Evolutionary conservation across 2,888 invertebrate genomes (phyloP), one percentile per base, ranked within the genome.

Genomic region (Platycnemis pennipes): DNA sequence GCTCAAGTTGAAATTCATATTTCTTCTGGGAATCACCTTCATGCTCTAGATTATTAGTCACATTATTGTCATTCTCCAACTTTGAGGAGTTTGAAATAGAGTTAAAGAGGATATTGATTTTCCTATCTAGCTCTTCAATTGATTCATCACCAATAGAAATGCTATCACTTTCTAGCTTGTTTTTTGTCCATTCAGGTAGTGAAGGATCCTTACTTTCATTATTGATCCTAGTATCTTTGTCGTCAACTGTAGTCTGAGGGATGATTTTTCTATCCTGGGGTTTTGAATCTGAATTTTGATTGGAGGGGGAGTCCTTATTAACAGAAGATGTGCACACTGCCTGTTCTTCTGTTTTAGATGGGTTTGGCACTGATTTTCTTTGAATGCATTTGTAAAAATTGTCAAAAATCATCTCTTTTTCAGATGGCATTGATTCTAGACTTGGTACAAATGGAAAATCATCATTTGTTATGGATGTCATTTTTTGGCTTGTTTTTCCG

Each of bases 391-490:
- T 77, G 77, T 3, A 11, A 77, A 13, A 11, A 31, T 31, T n/a
- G 2, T 77, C 31, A 77, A 37, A 77, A 45, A 45, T 45, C 1
- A 13, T n/a, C 22, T 87, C 87, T 46, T 46, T 87, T 45, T 3
- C n/a, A n/a, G 87, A 46, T 26, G 87, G 87, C 26, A 87, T 46
- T 45, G 87, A 87, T 45, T 45, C 8, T 19, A 31, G n/a, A 45
- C 46, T 87, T 45, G 46, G 87, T 26, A n/a, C 45, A 45, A 46
- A 87, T 26, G 87, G 87, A 87, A 87, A 87, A 45, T 46, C 44
- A 77, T 31, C 11, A 37, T 37, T 37, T 2, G 3, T 31, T 16
- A 16, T 2, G 13, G 31, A 77, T 37, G 8, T 4, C 5, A 37
- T 26, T 11, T 13, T 16, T 77, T 77, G 77, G 13, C 16, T 77